Evolutionary conservation across 2,797 vertebrate genomes (phyloP).

Genomic region (Neoniphon sammara): DNA sequence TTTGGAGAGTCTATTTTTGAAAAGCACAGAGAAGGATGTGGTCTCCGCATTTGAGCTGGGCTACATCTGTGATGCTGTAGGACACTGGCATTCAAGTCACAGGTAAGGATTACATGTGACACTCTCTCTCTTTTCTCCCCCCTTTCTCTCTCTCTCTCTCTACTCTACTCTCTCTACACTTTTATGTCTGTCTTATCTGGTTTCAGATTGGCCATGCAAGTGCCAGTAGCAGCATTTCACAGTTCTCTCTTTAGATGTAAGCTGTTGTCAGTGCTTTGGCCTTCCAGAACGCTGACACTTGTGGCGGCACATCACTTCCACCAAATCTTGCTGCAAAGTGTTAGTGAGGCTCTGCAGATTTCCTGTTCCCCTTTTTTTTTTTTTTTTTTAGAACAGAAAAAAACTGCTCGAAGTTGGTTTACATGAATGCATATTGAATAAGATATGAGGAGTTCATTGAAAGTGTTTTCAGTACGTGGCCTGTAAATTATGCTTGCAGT

Average conservation of each 20-base stretch:
- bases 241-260: background rate
- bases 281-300: background rate
- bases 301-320: conserved; percentile 11
- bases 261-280: background rate
- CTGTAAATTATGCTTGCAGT: background rate
- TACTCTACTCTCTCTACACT: background rate
- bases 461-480: background rate
- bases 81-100: conserved; percentile 30
- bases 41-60: conserved; percentile 38
- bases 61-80: conserved; percentile 40
- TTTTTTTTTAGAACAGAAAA: background rate
- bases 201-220: background rate
- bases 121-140: background rate
- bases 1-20: conserved; percentile 47
- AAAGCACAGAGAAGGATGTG: conserved; percentile 64
- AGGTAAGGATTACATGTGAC: conserved; percentile 56
- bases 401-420: background rate
- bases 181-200: too few relatives aligned
- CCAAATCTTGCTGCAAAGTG: conserved; percentile 26
- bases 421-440: too few relatives aligned
- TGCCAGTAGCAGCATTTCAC: background rate
- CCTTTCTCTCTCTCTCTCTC: background rate
- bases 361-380: conserved; percentile 66
- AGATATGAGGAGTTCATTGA: too few relatives aligned
- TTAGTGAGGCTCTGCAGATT: conserved; percentile 48